Conservation (phyloP, 1,140 invertebrate genomes). For the Drosophila mayri region DNA sequence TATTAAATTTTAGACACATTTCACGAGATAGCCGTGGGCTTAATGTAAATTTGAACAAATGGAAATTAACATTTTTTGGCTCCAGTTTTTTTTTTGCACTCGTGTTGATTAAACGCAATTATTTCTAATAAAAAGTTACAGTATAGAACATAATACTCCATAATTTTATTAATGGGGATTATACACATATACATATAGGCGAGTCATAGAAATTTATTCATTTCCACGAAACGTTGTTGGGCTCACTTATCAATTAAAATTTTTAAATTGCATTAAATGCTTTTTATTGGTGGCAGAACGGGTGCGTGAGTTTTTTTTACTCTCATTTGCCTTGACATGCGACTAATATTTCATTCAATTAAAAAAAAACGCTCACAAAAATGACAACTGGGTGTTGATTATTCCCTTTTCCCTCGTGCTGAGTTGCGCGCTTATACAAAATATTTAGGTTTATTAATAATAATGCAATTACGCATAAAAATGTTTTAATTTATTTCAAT, state of each 20-base stretch:
- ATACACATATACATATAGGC: constrained; percentile 9
- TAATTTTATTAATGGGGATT: constrained; percentile 82
- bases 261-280: constrained; percentile 78
- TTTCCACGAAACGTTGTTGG: constrained; percentile 47
- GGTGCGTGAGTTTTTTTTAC: constrained; percentile 9
- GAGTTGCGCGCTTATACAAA: constrained; percentile 42
- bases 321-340: constrained; percentile 53
- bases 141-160: constrained; percentile 32
- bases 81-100: not conserved
- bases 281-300: constrained; percentile 16
- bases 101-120: constrained; percentile 48
- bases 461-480: constrained; percentile 84
- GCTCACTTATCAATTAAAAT: constrained; percentile 80
- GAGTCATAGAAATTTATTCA: constrained; percentile 56
- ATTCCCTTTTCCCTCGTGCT: constrained; percentile 6
- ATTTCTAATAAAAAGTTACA: constrained; percentile 66
- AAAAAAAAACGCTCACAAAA: constrained; percentile 54
- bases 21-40: constrained; percentile 34
- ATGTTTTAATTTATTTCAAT: constrained; percentile 84
- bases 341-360: constrained; percentile 82
- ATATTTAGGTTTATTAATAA: constrained; percentile 84
- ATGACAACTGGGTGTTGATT: constrained; percentile 51
- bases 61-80: constrained; percentile 57
- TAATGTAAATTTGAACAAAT: constrained; percentile 71
- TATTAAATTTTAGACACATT: constrained; percentile 63